Evolutionary conservation across 2,888 invertebrate genomes (phyloP), one percentile per base, ranked within the genome.

Genomic region (Tribolium freemani): DNA sequence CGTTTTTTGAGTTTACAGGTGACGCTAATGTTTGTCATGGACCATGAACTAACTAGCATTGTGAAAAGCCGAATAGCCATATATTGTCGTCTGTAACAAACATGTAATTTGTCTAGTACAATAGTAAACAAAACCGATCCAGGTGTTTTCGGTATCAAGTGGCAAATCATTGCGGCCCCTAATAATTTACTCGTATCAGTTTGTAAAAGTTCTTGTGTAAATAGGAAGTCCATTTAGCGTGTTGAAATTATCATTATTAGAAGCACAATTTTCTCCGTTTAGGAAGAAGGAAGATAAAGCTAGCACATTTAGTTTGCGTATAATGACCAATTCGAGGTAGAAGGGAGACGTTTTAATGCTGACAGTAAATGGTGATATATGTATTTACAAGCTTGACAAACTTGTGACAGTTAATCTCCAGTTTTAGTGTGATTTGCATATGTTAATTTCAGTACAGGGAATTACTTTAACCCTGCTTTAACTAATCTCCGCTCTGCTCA

Each of bases 371-470:
- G 75, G 78, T 79, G 80, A 78, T 77, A 76, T 76, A 77, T 76
- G 74, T 77, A 79, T 80, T 81, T 80, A 79, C 75, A 79, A 71
- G 78, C 81, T 80, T 83, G 83, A 83, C 82, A 84, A 84, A 84
- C 83, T 83, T 82, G 81, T 83, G 83, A 83, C 83, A 82, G 83
- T 82, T 84, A 84, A 84, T 84, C 83, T 83, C 78, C 77, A 80
- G 83, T 79, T 81, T 83, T 83, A 82, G 79, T 75, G 72, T 69
- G 76, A 84, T 84, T 84, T 84, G 83, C 84, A 84, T 84, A 84
- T 84, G 83, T 82, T 84, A 83, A 84, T 84, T 83, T 78, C 72
- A 74, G 76, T 75, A 67, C 77, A 75, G 76, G 82, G 82, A 79
- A 84, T 83, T 84, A 83, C 80, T 77, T 77, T 76, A 78, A 77